These are phyloP conservation scores for Pelodiscus sinensis DNA, from an alignment of 2,113 vertebrate genomes.

Conservation along the genomic window DNA sequence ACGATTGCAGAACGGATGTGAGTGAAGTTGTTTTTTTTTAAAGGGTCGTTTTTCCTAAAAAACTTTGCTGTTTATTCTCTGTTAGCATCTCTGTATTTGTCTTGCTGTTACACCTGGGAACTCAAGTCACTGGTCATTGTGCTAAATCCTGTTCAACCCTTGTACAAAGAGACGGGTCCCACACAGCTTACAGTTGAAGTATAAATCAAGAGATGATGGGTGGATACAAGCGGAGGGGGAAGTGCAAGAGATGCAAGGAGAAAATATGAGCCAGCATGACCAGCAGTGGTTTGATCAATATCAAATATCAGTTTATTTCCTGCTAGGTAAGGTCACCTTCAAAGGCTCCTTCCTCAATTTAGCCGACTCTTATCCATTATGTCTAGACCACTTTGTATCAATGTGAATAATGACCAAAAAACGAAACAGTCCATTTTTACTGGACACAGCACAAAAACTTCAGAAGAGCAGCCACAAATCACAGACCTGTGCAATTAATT, in stretches of 20 bases:
- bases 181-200: background rate
- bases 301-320: background rate
- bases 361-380: background rate
- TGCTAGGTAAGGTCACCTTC: background rate
- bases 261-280: background rate
- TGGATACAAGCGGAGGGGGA: background rate
- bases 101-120: background rate
- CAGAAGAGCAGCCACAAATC: background rate
- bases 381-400: background rate
- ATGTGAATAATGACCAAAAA: background rate
- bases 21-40: too few relatives aligned
- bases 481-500: background rate
- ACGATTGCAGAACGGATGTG: too few relatives aligned
- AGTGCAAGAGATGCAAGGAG: background rate
- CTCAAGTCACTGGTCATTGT: background rate
- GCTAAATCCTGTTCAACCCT: background rate
- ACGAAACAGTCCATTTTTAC: background rate
- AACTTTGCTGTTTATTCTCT: background rate
- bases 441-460: background rate
- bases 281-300: background rate
- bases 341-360: fast-evolving
- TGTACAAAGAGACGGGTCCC: background rate
- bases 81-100: background rate
- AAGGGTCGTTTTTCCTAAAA: too few relatives aligned
- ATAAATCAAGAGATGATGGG: background rate